Evolutionary conservation across 1,140 invertebrate genomes (phyloP), one percentile per base, ranked within the genome.

Genomic region (Drosophila kohkoa): DNA sequence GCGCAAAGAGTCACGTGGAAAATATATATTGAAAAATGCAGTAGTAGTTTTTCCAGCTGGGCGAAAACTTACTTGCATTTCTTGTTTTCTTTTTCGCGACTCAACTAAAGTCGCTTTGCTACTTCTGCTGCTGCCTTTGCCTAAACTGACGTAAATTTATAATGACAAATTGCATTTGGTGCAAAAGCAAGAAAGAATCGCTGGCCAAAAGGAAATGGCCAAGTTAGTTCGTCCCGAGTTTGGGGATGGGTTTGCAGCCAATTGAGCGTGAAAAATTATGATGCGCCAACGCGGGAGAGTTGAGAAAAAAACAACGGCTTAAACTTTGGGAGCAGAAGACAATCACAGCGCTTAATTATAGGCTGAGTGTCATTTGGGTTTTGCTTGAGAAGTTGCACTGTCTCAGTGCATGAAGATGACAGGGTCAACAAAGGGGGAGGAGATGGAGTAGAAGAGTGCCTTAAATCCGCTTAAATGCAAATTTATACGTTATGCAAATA

Each of bases 91-190:
- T 20, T 41, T 59, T 58, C 58, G 62, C 55, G 52, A 64, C 57
- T 60, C 54, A 13, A 45, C 49, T 41, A 28, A 60, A 66, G 64
- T 81, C 65, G 46, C 75, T 65, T 70, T 46, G 77, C 75, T 32
- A 75, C 79, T 87, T 51, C 63, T 51, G 71, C 72, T 70, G 45
- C 52, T 75, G 73, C 77, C 82, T 82, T 83, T 88, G 83, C 85
- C 75, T 89, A 88, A 88, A 88, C 85, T 89, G 85, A 88, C 83
- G 83, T 88, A 88, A 88, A 88, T 88, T 88, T 88, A 88, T 88
- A 88, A 88, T 88, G 85, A 88, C 85, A 88, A 88, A 88, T 88
- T 88, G 85, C 85, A 88, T 88, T 88, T 89, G 85, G 85, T 64
- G 77, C 77, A 80, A 87, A 79, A 79, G 79, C 82, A 71, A 78